phyloP scores from a whole-genome alignment of 2,888 invertebrate species.

The Blera fallax region DNA sequence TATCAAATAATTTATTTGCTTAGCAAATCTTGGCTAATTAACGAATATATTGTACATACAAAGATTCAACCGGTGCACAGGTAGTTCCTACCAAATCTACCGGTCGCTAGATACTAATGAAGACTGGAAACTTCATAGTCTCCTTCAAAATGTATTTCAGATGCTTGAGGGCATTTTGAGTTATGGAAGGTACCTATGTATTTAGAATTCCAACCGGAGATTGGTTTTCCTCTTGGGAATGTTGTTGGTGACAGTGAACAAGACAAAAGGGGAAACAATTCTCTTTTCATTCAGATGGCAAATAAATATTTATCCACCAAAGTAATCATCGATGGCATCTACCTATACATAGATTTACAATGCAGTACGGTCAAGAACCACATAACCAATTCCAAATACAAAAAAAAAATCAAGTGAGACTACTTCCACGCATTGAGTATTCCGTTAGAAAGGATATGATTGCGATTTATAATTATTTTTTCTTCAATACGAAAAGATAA shows the following conservation, averaged over 20 bases:
- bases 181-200: background rate
- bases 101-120: background rate
- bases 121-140: background rate
- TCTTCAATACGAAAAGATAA: too few relatives aligned
- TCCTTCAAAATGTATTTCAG: background rate
- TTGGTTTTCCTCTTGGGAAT: background rate
- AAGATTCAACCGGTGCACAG: too few relatives aligned
- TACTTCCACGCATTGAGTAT: too few relatives aligned
- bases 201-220: background rate
- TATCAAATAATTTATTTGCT: background rate
- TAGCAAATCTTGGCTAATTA: slow-evolving; percentile 14
- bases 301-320: too few relatives aligned
- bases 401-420: too few relatives aligned
- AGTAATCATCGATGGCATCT: too few relatives aligned
- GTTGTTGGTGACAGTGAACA: background rate
- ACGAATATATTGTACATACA: background rate
- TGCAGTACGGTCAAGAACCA: too few relatives aligned
- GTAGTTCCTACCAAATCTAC: too few relatives aligned
- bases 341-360: too few relatives aligned
- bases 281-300: background rate
- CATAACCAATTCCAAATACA: too few relatives aligned
- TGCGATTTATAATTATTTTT: too few relatives aligned
- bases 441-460: too few relatives aligned
- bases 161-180: background rate
- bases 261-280: background rate